Evolutionary conservation across 2,888 invertebrate genomes (phyloP).

Genomic region (Callyntrura sp.): DNA sequence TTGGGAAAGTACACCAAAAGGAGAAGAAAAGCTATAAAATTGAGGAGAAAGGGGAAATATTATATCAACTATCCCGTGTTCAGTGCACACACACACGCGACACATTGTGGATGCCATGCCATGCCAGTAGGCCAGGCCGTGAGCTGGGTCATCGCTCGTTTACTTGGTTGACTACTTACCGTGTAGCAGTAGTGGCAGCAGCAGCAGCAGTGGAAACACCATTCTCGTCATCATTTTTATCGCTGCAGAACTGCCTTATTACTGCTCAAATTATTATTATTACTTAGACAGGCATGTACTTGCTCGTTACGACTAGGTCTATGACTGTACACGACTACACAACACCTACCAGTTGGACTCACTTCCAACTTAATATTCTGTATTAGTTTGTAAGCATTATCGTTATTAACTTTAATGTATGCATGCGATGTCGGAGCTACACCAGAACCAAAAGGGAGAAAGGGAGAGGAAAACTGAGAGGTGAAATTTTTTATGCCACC

Average conservation of each 20-base stretch:
- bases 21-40: background rate
- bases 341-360: constrained; percentile 50
- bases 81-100: constrained; percentile 33
- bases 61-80: constrained; percentile 9
- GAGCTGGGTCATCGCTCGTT: constrained; percentile 50
- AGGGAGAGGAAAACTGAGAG: background rate
- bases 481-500: background rate
- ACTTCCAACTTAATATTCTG: constrained; percentile 26
- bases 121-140: constrained; percentile 35
- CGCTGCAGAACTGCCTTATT: constrained; percentile 20
- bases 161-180: background rate
- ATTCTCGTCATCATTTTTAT: constrained; percentile 20
- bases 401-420: constrained; percentile 50
- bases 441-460: background rate
- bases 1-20: background rate
- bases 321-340: constrained; percentile 3
- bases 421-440: background rate
- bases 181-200: background rate
- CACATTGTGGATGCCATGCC: constrained; percentile 14
- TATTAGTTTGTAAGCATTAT: constrained; percentile 37
- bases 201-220: background rate
- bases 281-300: constrained; percentile 15
- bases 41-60: background rate
- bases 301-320: background rate
- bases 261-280: constrained; percentile 10